Base-by-base conservation (phyloP, 2,113 vertebrate species). In the Pelecanus crispus region DNA sequence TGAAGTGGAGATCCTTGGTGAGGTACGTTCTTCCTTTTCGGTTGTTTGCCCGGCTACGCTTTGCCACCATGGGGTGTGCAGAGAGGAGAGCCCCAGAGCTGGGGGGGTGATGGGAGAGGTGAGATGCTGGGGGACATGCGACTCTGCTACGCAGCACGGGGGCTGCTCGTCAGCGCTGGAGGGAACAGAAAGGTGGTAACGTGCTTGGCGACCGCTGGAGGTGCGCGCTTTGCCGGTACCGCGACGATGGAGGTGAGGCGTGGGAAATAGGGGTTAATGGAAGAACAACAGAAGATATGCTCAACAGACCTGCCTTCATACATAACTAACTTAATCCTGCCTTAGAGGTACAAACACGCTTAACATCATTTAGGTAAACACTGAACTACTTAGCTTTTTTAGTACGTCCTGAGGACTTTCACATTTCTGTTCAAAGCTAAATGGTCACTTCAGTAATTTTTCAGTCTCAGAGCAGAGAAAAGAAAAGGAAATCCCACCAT, bases 111-210 rank as follows among this genome's bases (percentile, higher is more conserved):
- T 20, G 70, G 38, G 21, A 55, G 40, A 61, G 32, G 47, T 53
- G 66, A 55, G 29, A 15, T 0, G 1, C 42, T 4, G 7, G 40
- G 32, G 25, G 7, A 38, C 18, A 1, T 2, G 4, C 16, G 45
- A 10, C 38, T 72, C 32, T 47, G 25, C 59, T 31, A 11, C 29
- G 25, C 25, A 56, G 44, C 28, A 6, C 2, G 0, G 8, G 38
- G 18, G 20, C 52, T 66, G 52, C 45, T 67, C 29, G 40, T 45
- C 26, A 44, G 28, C 44, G 5, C 29, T 2, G 29, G 55, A 52
- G 34, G 56, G 63, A 81, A 29, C 50, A 52, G 55, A 19, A 75
- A 28, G 68, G 26, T 42, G 36, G 28, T 31, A 14, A 78, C 0
- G 0, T 58, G 38, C 17, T 47, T 70, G 34, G 29, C 18, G 29